Evolutionary conservation across 2,888 invertebrate species (phyloP), one percentile per base, ranked within the genome.

Genomic region (Troides aeacus): DNA sequence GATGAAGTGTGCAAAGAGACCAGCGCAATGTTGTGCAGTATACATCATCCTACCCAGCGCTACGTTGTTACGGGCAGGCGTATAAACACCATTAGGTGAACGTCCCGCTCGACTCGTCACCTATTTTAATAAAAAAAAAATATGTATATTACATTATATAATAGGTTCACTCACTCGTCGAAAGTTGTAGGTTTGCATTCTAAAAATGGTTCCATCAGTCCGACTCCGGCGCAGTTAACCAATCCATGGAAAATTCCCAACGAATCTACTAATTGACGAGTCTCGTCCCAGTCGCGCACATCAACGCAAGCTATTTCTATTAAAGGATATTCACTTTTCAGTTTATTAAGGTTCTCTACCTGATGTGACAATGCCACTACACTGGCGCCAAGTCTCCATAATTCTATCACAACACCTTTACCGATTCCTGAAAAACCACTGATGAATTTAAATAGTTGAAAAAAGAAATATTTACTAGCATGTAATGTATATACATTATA

Each of bases 201-300:
- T 1, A 95, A 85, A 79, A 98, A 95, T 0, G 96, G 93, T 74
- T 94, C 94, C 6, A 96, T 89, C 18, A 93, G 86, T 7, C 95
- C 95, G 36, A 96, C 89, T 2, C 95, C 98, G 1, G 98, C 98
- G 91, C 97, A 97, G 81, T 98, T 98, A 0, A 98, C 97, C 23
- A 98, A 84, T n/a, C 96, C 93, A 85, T 98, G 95, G 64, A 98
- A 94, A 6, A 86, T 86, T 0, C 94, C 94, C 18, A 95, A 88
- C 1, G 94, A 88, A 62, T 93, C 86, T 0, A 88, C 81, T 0
- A 80, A 93, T 73, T 92, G 81, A 73, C 94, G 93, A 0, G 97
- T 96, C 70, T 90, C 90, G 0, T 94, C 85, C 97, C 98, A 98
- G 78, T 97, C 93, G 1, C 89, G 84, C 2, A 98, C 85, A 83